Percentiles rank a stretch among this genome's conserved stretches.
These are phyloP conservation scores for Drosophila tropicalis DNA, from an alignment of 1,140 invertebrate species.

Conservation along the genomic window DNA sequence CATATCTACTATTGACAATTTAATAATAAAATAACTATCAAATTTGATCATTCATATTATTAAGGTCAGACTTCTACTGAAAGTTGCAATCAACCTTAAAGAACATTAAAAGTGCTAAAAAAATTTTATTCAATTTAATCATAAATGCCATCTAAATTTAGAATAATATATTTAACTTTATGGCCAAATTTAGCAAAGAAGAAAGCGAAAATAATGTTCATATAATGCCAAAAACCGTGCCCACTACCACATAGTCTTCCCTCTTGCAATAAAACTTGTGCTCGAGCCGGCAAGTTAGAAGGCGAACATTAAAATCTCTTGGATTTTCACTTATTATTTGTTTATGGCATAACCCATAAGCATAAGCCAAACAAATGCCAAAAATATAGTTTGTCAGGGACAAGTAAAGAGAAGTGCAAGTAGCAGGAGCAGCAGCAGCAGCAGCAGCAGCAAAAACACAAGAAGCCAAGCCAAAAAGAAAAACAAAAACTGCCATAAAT, in stretches of 20 bases:
- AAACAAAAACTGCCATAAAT: conserved; percentile 42
- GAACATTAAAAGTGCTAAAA: neutral
- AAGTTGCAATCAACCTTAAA: neutral
- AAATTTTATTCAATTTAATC: neutral
- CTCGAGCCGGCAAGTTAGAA: conserved; percentile 27
- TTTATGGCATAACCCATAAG: conserved; percentile 38
- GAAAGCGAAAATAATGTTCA: conserved; percentile 4
- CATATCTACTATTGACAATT: too few relatives aligned
- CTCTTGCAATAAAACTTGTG: neutral
- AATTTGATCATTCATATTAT: too few relatives aligned
- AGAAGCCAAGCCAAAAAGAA: conserved; percentile 7
- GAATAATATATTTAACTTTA: neutral
- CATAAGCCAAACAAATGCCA: conserved; percentile 31
- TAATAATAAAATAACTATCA: too few relatives aligned
- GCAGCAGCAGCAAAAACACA: conserved; percentile 2
- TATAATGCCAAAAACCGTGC: neutral
- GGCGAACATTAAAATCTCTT: conserved; percentile 9
- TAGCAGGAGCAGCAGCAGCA: neutral
- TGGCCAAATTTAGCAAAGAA: neutral
- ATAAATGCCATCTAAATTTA: neutral
- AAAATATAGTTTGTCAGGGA: conserved; percentile 31
- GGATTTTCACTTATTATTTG: conserved; percentile 32
- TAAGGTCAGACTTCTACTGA: too few relatives aligned
- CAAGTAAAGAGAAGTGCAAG: conserved; percentile 6
- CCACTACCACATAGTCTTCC: neutral